A percentile compares a stretch with the other conserved stretches of the same genome.
These are phyloP conservation scores for Allacma fusca DNA, from an alignment of 2,888 invertebrate genomes.

Conservation along the genomic window DNA sequence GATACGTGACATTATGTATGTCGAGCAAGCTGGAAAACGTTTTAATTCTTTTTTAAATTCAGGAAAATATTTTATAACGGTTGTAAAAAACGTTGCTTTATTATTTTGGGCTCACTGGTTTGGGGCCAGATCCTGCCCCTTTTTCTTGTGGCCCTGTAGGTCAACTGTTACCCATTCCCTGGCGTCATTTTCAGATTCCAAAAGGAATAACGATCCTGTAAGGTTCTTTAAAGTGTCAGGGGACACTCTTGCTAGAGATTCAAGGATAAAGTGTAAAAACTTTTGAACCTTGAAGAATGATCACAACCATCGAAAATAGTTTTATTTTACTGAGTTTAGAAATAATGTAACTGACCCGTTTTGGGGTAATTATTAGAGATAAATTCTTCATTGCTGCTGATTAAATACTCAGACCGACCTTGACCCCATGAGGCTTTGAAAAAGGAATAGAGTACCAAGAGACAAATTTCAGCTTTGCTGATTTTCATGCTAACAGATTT, in stretches of 20 bases:
- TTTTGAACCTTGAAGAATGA: no score
- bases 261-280: no score
- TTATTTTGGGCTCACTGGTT: slow-evolving; percentile 81
- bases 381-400: no score
- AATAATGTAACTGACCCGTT: no score
- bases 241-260: slow-evolving; percentile 62
- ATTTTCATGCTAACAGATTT: no score
- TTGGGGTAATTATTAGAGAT: no score
- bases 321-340: no score
- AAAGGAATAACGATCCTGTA: slow-evolving; percentile 75
- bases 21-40: slow-evolving; percentile 68
- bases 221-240: slow-evolving; percentile 74
- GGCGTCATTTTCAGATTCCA: slow-evolving; percentile 76
- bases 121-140: slow-evolving; percentile 77
- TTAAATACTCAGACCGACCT: no score
- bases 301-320: no score
- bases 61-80: background rate
- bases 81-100: slow-evolving; percentile 51
- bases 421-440: no score
- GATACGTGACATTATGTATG: slow-evolving; percentile 71
- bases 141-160: slow-evolving; percentile 77
- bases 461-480: no score
- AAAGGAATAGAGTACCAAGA: no score
- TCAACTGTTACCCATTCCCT: slow-evolving; percentile 74
- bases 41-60: slow-evolving; percentile 33